A percentile compares a stretch with the other conserved stretches of the same genome.
phyloP scores from a whole-genome alignment of 2,797 vertebrate species.

The Taenioides sp. region DNA sequence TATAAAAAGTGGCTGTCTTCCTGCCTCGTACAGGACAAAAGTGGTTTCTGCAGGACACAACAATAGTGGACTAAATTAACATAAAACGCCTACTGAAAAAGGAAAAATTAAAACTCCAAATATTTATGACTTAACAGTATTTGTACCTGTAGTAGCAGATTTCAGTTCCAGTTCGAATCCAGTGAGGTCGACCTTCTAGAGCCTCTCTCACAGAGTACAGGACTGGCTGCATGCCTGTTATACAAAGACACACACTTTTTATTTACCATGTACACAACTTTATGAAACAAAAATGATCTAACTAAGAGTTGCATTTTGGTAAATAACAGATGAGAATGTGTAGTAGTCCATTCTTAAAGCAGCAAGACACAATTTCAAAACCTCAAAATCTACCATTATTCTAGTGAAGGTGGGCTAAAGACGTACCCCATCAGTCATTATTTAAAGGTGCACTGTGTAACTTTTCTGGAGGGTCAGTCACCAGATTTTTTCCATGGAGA shows the following conservation, averaged over 20 bases:
- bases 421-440: neutral
- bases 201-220: conserved; percentile 89
- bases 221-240: conserved; percentile 88
- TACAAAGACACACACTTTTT: neutral
- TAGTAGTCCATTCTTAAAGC: neutral
- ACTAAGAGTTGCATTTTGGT: neutral
- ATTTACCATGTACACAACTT: neutral
- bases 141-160: conserved; percentile 92
- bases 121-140: neutral
- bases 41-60: conserved; percentile 79
- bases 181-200: conserved; percentile 83
- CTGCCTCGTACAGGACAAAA: conserved; percentile 66
- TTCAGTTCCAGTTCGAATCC: conserved; percentile 85
- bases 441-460: neutral
- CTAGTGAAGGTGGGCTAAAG: neutral
- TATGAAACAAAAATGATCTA: neutral
- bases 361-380: neutral
- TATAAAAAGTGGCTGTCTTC: conserved; percentile 79
- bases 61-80: too few relatives aligned
- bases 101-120: neutral
- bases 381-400: neutral
- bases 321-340: neutral
- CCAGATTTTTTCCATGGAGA: too few relatives aligned
- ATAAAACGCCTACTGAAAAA: conserved; percentile 8
- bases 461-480: too few relatives aligned